Conservation (phyloP, 30 jellyfish, hydroid and myxozoan genomes). For the Turritopsis rubra region DNA sequence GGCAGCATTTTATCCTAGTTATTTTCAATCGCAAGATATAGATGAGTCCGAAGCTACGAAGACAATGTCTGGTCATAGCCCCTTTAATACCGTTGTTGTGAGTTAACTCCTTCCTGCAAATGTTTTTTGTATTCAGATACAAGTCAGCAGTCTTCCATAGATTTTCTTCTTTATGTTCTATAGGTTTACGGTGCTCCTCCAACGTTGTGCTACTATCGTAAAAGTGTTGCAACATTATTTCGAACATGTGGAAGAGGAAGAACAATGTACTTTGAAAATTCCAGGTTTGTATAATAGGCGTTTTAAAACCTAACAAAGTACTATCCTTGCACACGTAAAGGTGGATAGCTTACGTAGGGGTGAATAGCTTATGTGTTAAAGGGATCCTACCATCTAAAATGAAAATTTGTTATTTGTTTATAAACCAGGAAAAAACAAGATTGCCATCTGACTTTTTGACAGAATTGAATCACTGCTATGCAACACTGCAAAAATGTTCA, state of each 20-base stretch:
- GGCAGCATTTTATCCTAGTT: constrained; percentile 92
- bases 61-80: constrained; percentile 75
- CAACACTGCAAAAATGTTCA: too few relatives aligned
- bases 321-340: too few relatives aligned
- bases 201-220: constrained; percentile 56
- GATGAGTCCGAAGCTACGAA: constrained; percentile 76
- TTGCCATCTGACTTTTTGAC: too few relatives aligned
- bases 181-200: constrained; percentile 86
- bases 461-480: too few relatives aligned
- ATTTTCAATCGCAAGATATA: constrained; percentile 56
- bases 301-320: too few relatives aligned
- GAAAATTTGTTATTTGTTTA: too few relatives aligned
- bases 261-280: constrained; percentile 63
- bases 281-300: too few relatives aligned
- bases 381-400: too few relatives aligned
- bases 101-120: constrained; percentile 13
- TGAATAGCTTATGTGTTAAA: too few relatives aligned
- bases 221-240: constrained; percentile 56
- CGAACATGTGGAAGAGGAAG: constrained; percentile 90
- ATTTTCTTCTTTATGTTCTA: neutral
- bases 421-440: too few relatives aligned
- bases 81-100: constrained; percentile 81
- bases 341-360: too few relatives aligned
- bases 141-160: neutral
- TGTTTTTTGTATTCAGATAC: neutral